Percentiles rank a stretch among this genome's conserved stretches.
phyloP scores from a whole-genome alignment of 2,888 invertebrate species.

The Drosophila dives region DNA sequence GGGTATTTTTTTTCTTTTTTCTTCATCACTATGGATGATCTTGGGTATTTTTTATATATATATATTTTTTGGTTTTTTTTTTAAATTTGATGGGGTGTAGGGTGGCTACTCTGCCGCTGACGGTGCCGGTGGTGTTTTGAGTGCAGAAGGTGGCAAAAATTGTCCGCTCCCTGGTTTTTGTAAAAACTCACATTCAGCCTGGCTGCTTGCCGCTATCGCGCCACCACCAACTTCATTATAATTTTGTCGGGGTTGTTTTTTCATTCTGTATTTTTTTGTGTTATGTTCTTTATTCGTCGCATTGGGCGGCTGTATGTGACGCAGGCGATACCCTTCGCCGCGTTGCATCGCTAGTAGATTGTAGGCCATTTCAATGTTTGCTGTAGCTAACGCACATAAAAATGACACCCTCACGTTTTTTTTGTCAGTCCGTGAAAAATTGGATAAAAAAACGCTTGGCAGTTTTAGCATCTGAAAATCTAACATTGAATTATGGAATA shows the following conservation, averaged over 20 bases:
- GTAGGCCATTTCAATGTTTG: constrained; percentile 30
- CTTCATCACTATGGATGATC: constrained; percentile 66
- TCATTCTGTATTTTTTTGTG: constrained; percentile 57
- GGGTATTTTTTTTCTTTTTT: constrained; percentile 21
- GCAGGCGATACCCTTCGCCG: constrained; percentile 48
- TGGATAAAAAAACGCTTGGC: constrained; percentile 73
- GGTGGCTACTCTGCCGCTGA: constrained; percentile 53
- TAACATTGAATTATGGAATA: constrained; percentile 78
- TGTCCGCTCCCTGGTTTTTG: constrained; percentile 47
- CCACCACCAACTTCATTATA: constrained; percentile 79
- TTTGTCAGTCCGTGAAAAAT: constrained; percentile 71
- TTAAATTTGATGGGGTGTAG: constrained; percentile 63
- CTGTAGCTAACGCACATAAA: constrained; percentile 30
- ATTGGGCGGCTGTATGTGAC: constrained; percentile 12
- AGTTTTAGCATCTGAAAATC: constrained; percentile 78
- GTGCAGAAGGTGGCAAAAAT: constrained; percentile 73
- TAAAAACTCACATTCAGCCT: constrained; percentile 55
- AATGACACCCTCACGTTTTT: constrained; percentile 69
- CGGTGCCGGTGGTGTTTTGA: constrained; percentile 52
- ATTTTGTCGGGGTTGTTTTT: constrained; percentile 80
- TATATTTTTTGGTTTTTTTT: constrained; percentile 50
- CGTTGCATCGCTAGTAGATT: not conserved
- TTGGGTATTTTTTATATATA: constrained; percentile 63
- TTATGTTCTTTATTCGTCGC: constrained; percentile 22
- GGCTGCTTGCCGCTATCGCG: constrained; percentile 40